Base-by-base conservation (phyloP, 2,113 vertebrate genomes). In the Poeciliopsis occidentalis region DNA sequence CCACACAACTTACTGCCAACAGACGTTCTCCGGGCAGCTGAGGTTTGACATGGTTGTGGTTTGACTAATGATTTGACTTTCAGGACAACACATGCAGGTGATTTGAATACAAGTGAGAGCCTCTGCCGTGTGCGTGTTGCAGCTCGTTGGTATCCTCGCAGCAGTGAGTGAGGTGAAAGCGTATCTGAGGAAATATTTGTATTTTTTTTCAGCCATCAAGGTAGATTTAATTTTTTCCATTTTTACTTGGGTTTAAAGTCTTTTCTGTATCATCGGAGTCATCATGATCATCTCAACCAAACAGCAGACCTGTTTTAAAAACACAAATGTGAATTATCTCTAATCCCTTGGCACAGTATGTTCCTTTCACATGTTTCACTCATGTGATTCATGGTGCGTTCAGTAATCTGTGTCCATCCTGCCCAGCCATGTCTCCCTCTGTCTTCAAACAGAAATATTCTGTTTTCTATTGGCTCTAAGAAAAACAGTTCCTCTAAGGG, bases 51-150 rank as follows among this genome's bases (percentile, higher is more conserved):
- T 69, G 79, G 44, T 78, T 80, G 76, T 37, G 63, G 57, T 91
- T 88, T 86, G 81, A 88, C 84, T 88, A 78, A 87, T 51, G 67
- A 88, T 92, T 91, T 91, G 90, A 89, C 87, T 90, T 83, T 71
- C 79, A 80, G 69, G 71, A 80, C 73, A 79, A 84, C 80, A 72
- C 62, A 63, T 0, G 27, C 78, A 24, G 54, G n/a, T 71, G 71
- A 89, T 92, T 91, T 92, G 91, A 88, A 87, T 91, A 4, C 15
- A 69, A 31, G 78, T 79, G 69, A 83, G 74, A 26, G 66, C 17
- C 65, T n/a, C 68, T 37, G 68, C 57, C 0, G 64, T 65, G 63
- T 19, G 3, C 78, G 3, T 78, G 81, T 80, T 74, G 30, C n/a
- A 5, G 75, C 84, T 84, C 8, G 71, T 47, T 47, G 22, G 60